These are phyloP conservation scores for Eulithis prunata DNA, from an alignment of 2,888 invertebrate species.

Conservation along the genomic window DNA sequence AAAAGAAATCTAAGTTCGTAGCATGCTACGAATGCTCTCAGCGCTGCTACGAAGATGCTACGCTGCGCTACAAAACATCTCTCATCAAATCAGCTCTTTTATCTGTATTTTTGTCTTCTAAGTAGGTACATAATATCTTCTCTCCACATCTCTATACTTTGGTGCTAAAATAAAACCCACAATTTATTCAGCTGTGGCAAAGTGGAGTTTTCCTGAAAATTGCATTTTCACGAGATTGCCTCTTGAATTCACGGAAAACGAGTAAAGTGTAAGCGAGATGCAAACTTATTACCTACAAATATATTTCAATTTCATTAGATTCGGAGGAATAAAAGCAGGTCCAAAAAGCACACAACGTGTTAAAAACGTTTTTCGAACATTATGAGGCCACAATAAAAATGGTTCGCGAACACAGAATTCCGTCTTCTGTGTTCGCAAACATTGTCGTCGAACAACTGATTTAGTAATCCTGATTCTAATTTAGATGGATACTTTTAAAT, in stretches of 20 bases:
- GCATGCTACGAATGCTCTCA: not conserved
- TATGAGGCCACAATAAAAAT: too few species aligned
- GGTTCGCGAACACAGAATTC: too few species aligned
- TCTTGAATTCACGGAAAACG: conserved; percentile 14
- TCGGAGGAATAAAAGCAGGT: not conserved
- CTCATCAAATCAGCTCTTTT: too few species aligned
- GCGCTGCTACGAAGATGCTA: not conserved
- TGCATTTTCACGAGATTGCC: conserved; percentile 23
- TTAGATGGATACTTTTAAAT: too few species aligned
- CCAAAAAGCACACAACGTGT: too few species aligned
- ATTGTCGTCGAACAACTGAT: too few species aligned
- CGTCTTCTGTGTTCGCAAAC: too few species aligned
- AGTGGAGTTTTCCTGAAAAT: conserved; percentile 17
- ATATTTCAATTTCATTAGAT: conserved; percentile 8
- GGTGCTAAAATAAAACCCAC: not conserved
- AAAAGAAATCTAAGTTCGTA: too few species aligned
- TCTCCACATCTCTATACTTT: not conserved
- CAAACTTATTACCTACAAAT: conserved; percentile 9
- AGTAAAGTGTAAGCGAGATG: conserved; percentile 6
- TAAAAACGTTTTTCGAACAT: too few species aligned
- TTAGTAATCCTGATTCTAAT: too few species aligned
- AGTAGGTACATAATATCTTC: not conserved
- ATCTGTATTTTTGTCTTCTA: too few species aligned
- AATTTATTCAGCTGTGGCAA: conserved; percentile 15
- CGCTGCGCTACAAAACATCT: too few species aligned